A percentile compares a stretch with the other conserved stretches of the same genome.
These are phyloP conservation scores for Brachyptera risi DNA, from an alignment of 2,888 invertebrate genomes.

Conservation along the genomic window DNA sequence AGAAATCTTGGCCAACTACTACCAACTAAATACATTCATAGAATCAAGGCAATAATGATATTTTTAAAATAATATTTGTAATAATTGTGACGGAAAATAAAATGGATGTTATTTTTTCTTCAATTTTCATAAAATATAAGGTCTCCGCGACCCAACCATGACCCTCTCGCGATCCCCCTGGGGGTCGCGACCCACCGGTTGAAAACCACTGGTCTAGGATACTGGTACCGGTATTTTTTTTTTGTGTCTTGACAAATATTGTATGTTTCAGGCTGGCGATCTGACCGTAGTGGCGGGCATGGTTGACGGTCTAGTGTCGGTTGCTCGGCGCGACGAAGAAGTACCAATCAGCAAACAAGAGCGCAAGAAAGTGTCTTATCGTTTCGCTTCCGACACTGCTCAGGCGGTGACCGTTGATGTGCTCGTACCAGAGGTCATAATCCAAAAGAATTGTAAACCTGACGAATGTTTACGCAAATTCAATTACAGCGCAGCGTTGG, in stretches of 20 bases:
- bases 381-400: conserved; percentile 35
- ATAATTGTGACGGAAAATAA: too few relatives aligned
- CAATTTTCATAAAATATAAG: too few relatives aligned
- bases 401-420: conserved; percentile 47
- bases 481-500: conserved; percentile 76
- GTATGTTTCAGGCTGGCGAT: conserved; percentile 48
- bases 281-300: conserved; percentile 86
- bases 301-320: conserved; percentile 86
- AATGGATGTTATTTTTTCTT: too few relatives aligned
- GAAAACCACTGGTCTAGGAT: too few relatives aligned
- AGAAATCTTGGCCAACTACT: too few relatives aligned
- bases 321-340: conserved; percentile 69
- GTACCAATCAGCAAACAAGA: conserved; percentile 42
- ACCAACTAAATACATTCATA: too few relatives aligned
- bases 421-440: conserved; percentile 47
- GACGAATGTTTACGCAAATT: conserved; percentile 74
- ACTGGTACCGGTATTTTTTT: too few relatives aligned
- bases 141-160: too few relatives aligned
- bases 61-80: too few relatives aligned
- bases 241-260: not conserved
- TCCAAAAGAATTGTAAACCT: conserved; percentile 52
- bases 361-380: conserved; percentile 51
- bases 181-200: too few relatives aligned
- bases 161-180: too few relatives aligned
- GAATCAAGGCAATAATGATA: too few relatives aligned